Base-by-base conservation (phyloP, 2,888 invertebrate species). In the Heliconius hortense region DNA sequence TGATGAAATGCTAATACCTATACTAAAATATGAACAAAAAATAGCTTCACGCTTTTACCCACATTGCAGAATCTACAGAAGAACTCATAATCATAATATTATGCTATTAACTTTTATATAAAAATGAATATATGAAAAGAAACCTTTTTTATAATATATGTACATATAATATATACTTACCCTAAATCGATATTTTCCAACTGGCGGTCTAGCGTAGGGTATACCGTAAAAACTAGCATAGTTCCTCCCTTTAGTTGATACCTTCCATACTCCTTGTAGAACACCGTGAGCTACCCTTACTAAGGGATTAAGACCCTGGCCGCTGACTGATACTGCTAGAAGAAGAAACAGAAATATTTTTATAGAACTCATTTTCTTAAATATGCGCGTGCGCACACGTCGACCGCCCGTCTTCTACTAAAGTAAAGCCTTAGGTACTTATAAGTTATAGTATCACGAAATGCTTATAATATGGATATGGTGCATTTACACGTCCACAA, bases 191-290 rank as follows among this genome's bases (percentile, higher is more conserved):
- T 94, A 89, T 78, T 95, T 94, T n/a, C 95, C 96, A 15, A 95
- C 84, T 1, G 96, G 96, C 21, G 96, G 95, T 72, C 94, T 86
- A 0, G 96, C 96, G 81, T 96, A 96, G 0, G 96, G 96, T 68
- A 96, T 90, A 0, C 96, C 96, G 80, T 95, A 92, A 81, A 96
- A 96, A 59, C 95, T 95, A 13, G 95, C 95, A 79, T 91, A 95
- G 0, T 85, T 83, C 79, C 94, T 84, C 31, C 93, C 90, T 67
- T 89, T 88, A 1, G 88, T 85, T 0, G 94, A 91, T 2, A 85
- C 82, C 75, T 88, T 89, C 94, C 93, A 94, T 0, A 87, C 73
- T 0, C 94, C 94, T 72, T 88, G 89, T 0, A 94, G 76, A 0
- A 88, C 72, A 0, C 94, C 94, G 73, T 90, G 85, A 3, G 86